These are phyloP conservation scores for Dolichopus griseipennis DNA, from an alignment of 2,888 invertebrate genomes.

Conservation along the genomic window DNA sequence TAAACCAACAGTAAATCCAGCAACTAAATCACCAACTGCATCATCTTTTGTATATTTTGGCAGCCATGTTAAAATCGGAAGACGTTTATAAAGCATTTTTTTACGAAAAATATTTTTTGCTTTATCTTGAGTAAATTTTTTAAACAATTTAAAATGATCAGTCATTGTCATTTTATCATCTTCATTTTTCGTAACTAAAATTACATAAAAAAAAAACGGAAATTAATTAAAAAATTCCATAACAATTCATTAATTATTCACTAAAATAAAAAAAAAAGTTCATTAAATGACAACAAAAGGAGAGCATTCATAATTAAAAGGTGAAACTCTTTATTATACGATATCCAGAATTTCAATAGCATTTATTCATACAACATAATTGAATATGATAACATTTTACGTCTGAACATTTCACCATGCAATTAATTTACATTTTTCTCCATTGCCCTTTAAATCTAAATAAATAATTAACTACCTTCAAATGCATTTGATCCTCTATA, in stretches of 20 bases:
- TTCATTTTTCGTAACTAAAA: conserved; percentile 45
- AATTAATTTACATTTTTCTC: no score
- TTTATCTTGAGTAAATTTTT: conserved; percentile 34
- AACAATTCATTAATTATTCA: neutral
- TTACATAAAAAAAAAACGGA: neutral
- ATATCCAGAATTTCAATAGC: no score
- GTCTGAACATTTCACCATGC: no score
- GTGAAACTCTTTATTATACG: no score
- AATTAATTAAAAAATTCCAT: neutral
- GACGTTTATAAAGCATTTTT: conserved; percentile 62
- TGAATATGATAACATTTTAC: no score
- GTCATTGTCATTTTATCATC: conserved; percentile 33
- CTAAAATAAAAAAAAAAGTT: neutral
- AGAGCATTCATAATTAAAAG: no score
- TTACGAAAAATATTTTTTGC: conserved; percentile 52
- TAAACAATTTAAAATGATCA: conserved; percentile 28
- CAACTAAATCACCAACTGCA: conserved; percentile 78
- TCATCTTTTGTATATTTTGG: conserved; percentile 64
- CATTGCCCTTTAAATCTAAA: no score
- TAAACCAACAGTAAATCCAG: conserved; percentile 78
- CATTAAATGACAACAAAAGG: neutral
- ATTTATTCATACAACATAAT: no score
- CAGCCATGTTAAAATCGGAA: conserved; percentile 71
- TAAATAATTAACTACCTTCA: conserved; percentile 19
- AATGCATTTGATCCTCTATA: conserved; percentile 35